These are phyloP conservation scores for Heliothis subflexa DNA, from an alignment of 1,140 invertebrate species.

Conservation along the genomic window DNA sequence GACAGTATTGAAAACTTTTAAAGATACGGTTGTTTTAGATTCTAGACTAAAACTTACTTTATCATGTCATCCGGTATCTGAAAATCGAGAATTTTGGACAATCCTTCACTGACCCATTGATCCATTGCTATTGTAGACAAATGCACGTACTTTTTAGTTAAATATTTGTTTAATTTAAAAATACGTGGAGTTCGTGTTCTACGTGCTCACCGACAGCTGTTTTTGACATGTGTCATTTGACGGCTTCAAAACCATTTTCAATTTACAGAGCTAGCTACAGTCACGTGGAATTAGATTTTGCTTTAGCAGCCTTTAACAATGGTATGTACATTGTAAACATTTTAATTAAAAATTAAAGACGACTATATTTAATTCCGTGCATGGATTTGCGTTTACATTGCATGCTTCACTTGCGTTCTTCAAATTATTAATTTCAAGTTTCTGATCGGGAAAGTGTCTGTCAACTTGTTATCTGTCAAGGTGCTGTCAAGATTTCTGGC, in stretches of 20 bases:
- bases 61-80: slow-evolving; percentile 89
- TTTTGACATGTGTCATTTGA: slow-evolving; percentile 28
- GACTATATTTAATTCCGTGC: no score
- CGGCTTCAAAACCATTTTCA: not conserved
- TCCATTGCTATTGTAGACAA: slow-evolving; percentile 77
- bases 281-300: no score
- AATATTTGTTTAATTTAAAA: not conserved
- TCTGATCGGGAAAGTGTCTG: not conserved
- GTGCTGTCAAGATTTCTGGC: slow-evolving; percentile 7
- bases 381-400: no score
- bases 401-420: no score
- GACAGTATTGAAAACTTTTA: not conserved
- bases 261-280: not conserved
- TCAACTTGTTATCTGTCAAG: not conserved
- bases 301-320: no score
- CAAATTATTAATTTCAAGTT: no score
- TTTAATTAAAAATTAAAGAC: no score
- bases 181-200: slow-evolving; percentile 16
- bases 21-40: not conserved
- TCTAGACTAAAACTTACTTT: slow-evolving; percentile 79
- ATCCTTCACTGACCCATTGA: slow-evolving; percentile 86
- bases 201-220: not conserved
- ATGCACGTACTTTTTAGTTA: no score
- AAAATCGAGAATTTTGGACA: slow-evolving; percentile 88
- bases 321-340: no score